Evolutionary conservation across 2,888 invertebrate genomes (phyloP).

Genomic region (Microctonus brassicae): DNA sequence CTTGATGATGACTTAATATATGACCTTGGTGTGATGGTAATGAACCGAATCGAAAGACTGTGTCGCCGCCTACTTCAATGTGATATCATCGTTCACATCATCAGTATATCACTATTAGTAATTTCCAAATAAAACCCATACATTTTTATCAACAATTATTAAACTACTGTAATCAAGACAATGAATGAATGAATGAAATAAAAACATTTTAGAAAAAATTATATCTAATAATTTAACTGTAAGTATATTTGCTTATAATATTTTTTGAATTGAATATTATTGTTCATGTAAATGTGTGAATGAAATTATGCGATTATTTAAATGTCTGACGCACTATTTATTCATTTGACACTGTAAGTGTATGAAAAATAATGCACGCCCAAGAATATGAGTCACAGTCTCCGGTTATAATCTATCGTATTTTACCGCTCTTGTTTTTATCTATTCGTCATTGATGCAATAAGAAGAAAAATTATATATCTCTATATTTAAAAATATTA

Average conservation of each 20-base stretch:
- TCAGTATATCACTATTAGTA: neutral
- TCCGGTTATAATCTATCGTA: slow-evolving; percentile 37
- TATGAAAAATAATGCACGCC: slow-evolving; percentile 39
- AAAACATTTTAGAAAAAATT: neutral
- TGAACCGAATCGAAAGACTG: slow-evolving; percentile 15
- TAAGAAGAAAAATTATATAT: slow-evolving; percentile 8
- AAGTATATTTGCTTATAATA: neutral
- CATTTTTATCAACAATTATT: neutral
- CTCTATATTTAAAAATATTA: slow-evolving; percentile 3
- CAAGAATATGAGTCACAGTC: slow-evolving; percentile 43
- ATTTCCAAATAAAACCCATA: neutral
- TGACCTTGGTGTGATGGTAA: slow-evolving; percentile 51
- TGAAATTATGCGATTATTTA: neutral
- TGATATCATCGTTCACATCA: slow-evolving; percentile 59
- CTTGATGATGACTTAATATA: slow-evolving; percentile 50
- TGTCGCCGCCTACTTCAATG: slow-evolving; percentile 43
- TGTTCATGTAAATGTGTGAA: neutral
- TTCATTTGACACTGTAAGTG: slow-evolving; percentile 7
- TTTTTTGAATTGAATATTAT: neutral
- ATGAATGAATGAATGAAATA: neutral
- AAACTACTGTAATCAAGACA: neutral
- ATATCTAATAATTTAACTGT: neutral
- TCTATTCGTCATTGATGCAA: slow-evolving; percentile 42
- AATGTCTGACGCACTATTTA: neutral
- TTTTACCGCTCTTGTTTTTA: slow-evolving; percentile 29